Base-by-base conservation (phyloP, 2,113 vertebrate genomes). In the Phocoena sinus region DNA sequence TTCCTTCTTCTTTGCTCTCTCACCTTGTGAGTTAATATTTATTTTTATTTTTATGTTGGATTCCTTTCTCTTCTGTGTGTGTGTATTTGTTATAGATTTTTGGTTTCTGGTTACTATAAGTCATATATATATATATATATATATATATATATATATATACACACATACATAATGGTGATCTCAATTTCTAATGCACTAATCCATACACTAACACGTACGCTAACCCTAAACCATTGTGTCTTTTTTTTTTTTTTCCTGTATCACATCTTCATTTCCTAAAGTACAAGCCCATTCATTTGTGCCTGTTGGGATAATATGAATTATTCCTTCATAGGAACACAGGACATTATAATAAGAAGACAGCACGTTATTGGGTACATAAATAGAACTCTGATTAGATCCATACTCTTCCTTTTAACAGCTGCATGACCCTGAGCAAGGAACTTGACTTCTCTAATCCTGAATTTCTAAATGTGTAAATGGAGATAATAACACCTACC, bases 311-410 rank as follows among this genome's bases (percentile, higher is more conserved):
- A 44, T 63, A 88, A 58, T 90, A 56, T 82, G 60, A 62, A 91
- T 82, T 63, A 38, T 70, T 23, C 11, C 58, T 71, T 79, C 47
- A 50, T 1, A 83, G 50, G 15, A 77, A 56, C 38, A 50, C 20
- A 81, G 25, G 18, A 33, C 36, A 0, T 80, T 91, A 67, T 9
- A 62, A 28, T 92, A 68, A 74, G 67, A 95, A 89, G 12, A 60
- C 60, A 86, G 21, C 11, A 81, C 31, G 63, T 95, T 79, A 77
- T 41, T 33, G 21, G 3, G n/a, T 18, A 2, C 70, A 94, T 74
- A 91, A 97, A 79, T 56, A 86, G n/a, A 93, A 65, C 2, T 82
- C 11, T 95, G 58, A 89, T 97, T 93, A 96, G 88, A 94, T 73
- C 36, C 33, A 50, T 5, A 93, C 38, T 92, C 58, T 76, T 96